Evolutionary conservation across 2,888 invertebrate species (phyloP), one percentile per base, ranked within the genome.

Genomic region (Eubasilissa splendida): DNA sequence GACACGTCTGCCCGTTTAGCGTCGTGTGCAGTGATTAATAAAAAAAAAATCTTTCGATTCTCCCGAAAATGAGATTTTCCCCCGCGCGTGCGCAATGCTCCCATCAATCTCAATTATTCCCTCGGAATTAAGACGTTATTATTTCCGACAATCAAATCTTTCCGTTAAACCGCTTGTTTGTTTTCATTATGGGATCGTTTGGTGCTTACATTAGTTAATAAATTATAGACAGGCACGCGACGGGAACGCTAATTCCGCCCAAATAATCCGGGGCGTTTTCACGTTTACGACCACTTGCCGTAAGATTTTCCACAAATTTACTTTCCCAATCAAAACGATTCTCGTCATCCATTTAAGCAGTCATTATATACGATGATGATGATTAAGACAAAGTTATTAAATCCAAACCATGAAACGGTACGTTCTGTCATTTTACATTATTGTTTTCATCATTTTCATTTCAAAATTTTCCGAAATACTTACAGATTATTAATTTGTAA

Each of bases 91-190:
- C 66, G 66, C 66, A 66, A n/a, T 66, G 31, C 66, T 11, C 65
- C 66, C 65, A 76, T 76, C 76, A 76, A 76, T 76, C 76, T 65
- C 63, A 76, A 76, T 76, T 76, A 76, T 66, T 65, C 63, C 76
- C 76, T 52, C 76, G 76, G 58, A 58, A 77, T 77, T 77, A 70
- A 77, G 77, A 77, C 77, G 77, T 77, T 58, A 65, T 66, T 77
- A 70, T 77, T 70, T 33, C 76, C 76, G 52, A 65, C 65, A 76
- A 76, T 76, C 76, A 76, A 76, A 76, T 22, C 65, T 54, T 76
- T 22, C 65, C 50, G 52, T 52, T 52, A 76, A 53, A 74, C 76
- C 11, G 63, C 52, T 70, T 70, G 77, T 77, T 77, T 77, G 52
- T 77, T 68, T 77, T 77, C 77, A 77, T 77, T 77, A 77, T 77